Base-by-base conservation (phyloP, 2,888 invertebrate genomes). In the Agrotis puta region DNA sequence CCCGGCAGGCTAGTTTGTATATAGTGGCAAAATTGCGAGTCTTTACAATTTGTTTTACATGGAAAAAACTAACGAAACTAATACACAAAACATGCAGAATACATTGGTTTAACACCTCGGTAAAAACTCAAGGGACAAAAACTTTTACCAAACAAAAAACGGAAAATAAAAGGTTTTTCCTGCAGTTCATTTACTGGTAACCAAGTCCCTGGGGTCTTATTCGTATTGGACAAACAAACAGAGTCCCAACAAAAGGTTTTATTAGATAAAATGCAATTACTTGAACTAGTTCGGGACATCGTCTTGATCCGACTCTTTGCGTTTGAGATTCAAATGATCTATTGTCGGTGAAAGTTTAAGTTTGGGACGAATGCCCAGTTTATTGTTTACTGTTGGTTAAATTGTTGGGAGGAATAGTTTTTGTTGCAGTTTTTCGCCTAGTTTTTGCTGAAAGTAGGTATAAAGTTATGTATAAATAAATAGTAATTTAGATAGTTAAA, bases 311-410 rank as follows among this genome's bases (percentile, higher is more conserved):
- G 68, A 51, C 45, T 45, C 22, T 57, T 68, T 51, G 54, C 79
- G 77, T 83, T 87, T 82, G 86, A 85, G 81, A 88, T 86, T 88
- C 86, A 88, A 88, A 88, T 87, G 79, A 81, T 73, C 79, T 50
- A 69, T 78, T 85, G 85, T 83, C 63, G 58, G 70, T 51, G 57
- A 57, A 76, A 20, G 51, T 53, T 75, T 72, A 80, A 78, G 77
- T 79, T 79, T 16, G 47, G 65, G 74, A 20, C 47, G 61, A 63
- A 43, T 57, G 79, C 48, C 66, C 64, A 66, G 53, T 68, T 66
- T 67, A 2, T 51, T 53, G 65, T 73, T 63, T 58, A 45, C 56
- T 22, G 43, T 47, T 61, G 53, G 56, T 72, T 54, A 7, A 62
- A 66, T 47, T 50, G 58, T 24, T 69, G 7, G 18, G 16, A 33